Conservation (phyloP, 2,888 invertebrate species). For the Rhogogaster chlorosoma region DNA sequence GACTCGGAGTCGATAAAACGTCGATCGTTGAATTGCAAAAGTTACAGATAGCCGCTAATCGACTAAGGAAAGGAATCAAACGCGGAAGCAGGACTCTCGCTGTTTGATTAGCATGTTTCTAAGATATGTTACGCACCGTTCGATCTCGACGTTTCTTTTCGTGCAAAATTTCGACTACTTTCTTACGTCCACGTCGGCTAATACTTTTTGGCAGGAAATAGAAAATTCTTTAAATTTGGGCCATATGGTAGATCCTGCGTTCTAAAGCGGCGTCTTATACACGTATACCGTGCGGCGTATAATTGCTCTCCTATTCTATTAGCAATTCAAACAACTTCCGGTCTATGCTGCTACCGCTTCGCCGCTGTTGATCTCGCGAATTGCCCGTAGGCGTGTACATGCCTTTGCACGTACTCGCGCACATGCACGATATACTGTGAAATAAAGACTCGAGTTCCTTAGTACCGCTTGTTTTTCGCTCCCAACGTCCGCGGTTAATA, state of each 20-base stretch:
- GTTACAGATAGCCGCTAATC: not conserved
- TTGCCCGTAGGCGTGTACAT: constrained; percentile 28
- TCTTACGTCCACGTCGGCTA: not conserved
- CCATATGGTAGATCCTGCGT: constrained; percentile 10
- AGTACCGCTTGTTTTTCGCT: not conserved
- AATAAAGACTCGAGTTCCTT: not conserved
- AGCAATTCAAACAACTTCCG: constrained; percentile 48
- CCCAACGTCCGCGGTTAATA: not conserved
- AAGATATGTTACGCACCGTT: not conserved
- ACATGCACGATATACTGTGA: not conserved
- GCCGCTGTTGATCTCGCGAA: constrained; percentile 36
- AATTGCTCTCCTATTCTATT: constrained; percentile 38
- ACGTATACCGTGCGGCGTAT: not conserved
- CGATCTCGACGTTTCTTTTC: not conserved
- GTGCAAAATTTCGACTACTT: not conserved
- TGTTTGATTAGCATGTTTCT: not conserved
- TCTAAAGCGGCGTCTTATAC: not conserved
- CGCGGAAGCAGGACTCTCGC: not conserved
- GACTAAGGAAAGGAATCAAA: constrained; percentile 14
- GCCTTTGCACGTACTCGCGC: not conserved
- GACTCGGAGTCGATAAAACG: not conserved
- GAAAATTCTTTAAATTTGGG: not conserved
- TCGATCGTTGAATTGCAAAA: not conserved
- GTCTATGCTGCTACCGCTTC: not conserved
- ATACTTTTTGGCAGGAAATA: not conserved